phyloP scores from a whole-genome alignment of 2,797 vertebrate genomes.

The Thripadectes ignobilis region DNA sequence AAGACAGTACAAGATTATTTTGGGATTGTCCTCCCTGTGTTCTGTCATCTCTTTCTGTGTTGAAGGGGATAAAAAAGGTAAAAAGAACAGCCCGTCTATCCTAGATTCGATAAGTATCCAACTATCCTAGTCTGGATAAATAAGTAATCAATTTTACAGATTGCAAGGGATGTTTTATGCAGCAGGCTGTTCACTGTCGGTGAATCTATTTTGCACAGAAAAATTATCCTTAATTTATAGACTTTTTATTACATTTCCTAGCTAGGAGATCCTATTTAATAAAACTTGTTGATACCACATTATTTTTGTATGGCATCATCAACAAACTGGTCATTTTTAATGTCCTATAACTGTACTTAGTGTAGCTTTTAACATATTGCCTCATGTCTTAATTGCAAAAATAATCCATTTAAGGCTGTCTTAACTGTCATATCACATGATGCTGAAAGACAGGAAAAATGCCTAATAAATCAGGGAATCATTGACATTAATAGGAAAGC shows the following conservation, averaged over 20 bases:
- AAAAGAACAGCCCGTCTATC: not conserved
- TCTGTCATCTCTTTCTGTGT: not conserved
- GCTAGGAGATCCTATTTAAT: not conserved
- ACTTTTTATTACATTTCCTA: not conserved
- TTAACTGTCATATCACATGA: not conserved
- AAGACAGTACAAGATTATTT: not conserved
- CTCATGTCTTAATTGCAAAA: not conserved
- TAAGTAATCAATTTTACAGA: not conserved
- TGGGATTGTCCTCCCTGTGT: not conserved
- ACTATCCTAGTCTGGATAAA: not conserved
- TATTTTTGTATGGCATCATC: not conserved
- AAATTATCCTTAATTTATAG: not conserved
- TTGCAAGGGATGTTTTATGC: not conserved
- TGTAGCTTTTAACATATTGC: not conserved
- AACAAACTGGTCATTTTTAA: not conserved
- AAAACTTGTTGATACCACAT: not conserved
- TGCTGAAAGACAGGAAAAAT: not conserved
- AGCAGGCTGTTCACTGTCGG: not conserved
- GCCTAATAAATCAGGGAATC: not conserved
- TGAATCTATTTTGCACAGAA: not conserved
- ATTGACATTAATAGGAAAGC: not conserved
- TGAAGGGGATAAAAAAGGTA: not conserved
- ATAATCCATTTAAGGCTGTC: not conserved
- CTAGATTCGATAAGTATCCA: not conserved
- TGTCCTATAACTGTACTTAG: not conserved